phyloP scores from a whole-genome alignment of 1,140 invertebrate genomes.

The Neodiprion lecontei region DNA sequence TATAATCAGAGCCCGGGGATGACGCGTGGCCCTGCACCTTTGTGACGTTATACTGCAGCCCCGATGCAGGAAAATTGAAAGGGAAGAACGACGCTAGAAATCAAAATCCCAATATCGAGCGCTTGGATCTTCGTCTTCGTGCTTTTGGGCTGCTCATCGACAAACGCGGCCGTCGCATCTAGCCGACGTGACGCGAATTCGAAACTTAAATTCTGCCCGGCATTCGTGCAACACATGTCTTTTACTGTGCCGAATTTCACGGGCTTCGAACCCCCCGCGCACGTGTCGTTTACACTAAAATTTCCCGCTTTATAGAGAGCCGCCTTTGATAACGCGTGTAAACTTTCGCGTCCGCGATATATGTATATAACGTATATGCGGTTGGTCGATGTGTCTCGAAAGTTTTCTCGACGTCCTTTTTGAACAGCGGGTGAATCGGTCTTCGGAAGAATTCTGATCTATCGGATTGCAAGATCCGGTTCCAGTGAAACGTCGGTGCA shows the following conservation, averaged over 20 bases:
- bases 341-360: too few relatives aligned
- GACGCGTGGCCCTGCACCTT: not conserved
- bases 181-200: not conserved
- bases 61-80: not conserved
- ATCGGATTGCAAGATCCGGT: too few relatives aligned
- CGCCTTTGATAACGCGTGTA: too few relatives aligned
- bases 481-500: too few relatives aligned
- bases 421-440: too few relatives aligned
- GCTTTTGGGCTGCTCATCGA: not conserved
- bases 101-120: not conserved
- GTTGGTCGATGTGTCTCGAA: too few relatives aligned
- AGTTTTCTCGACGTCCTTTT: too few relatives aligned
- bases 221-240: not conserved
- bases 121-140: not conserved
- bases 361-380: too few relatives aligned
- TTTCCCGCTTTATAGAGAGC: too few relatives aligned
- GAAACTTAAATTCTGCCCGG: not conserved
- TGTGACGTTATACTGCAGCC: not conserved
- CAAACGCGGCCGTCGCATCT: not conserved
- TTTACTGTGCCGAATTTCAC: not conserved
- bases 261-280: too few relatives aligned
- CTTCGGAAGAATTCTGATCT: too few relatives aligned
- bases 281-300: too few relatives aligned
- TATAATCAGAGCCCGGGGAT: conserved; percentile 48
- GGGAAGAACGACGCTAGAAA: not conserved